Evolutionary conservation across 2,113 vertebrate species (phyloP), one percentile per base, ranked within the genome.

Genomic region (Anas platyrhynchos): DNA sequence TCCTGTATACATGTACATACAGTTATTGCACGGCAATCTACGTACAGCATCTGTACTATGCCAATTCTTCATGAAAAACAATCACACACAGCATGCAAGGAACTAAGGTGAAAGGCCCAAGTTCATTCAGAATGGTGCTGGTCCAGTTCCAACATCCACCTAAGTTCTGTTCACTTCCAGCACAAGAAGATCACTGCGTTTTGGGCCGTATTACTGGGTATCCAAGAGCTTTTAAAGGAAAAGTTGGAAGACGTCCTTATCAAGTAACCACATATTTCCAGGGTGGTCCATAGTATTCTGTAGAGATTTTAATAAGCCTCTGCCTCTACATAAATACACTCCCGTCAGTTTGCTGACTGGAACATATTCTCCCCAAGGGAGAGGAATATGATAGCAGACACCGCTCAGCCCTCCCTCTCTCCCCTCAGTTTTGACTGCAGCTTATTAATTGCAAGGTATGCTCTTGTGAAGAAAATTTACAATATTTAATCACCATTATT

Each of bases 401-500:
- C 18, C 44, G 41, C 26, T 88, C 72, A 34, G 17, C 50, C 25
- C 69, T 65, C 18, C 22, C 21, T 25, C n/a, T 58, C 34, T 63
- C 14, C 7, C 46, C 3, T 0, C 9, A 56, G 26, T 52, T 92
- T 93, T 86, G 91, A 84, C 16, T 50, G 15, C 25, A 84, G 18
- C 10, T 78, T 86, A 84, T 88, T 84, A 93, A 92, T 72, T 93
- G 31, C 43, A 83, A 93, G 25, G 36, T 72, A 74, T 48, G 16
- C 44, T 78, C 68, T 73, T 3, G 1, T 55, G n/a, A 91, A 75
- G 31, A 61, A 73, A 38, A 88, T 69, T 36, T 38, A 3, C 32
- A 74, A 50, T 65, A 34, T 41, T 82, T 94, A 77, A 88, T 77
- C 86, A 32, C 56, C 46, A 27, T 67, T 82, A 93, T 87, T 93